Evolutionary conservation across 2,113 vertebrate species (phyloP).

Genomic region (Phaetusa simplex): DNA sequence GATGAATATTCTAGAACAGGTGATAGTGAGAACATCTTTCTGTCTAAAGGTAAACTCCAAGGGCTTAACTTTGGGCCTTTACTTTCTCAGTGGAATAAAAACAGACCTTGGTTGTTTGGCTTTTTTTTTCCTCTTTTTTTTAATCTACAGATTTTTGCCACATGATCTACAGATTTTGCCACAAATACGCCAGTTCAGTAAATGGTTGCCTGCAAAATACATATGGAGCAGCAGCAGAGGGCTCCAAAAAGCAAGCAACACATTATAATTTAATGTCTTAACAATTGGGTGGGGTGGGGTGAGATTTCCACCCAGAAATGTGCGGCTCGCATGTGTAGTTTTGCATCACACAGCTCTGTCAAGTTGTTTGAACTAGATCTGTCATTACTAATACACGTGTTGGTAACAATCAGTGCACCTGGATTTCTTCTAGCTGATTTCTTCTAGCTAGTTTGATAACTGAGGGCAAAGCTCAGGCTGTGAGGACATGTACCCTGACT

Average conservation of each 20-base stretch:
- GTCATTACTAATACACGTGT: background rate
- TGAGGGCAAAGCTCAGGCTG: background rate
- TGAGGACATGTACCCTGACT: background rate
- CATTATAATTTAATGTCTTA: background rate
- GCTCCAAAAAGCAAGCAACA: conserved; percentile 22
- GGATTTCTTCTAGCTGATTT: background rate
- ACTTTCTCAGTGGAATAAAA: background rate
- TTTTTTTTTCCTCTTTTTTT: background rate
- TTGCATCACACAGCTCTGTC: background rate
- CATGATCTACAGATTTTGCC: background rate
- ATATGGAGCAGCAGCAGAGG: conserved; percentile 19
- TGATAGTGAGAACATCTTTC: background rate
- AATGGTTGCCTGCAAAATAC: background rate
- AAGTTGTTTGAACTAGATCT: background rate
- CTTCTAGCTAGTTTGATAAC: background rate
- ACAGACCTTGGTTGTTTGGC: background rate
- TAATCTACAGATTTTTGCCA: background rate
- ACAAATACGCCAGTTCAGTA: background rate
- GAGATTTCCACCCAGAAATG: background rate
- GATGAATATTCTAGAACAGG: background rate
- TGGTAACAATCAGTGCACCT: background rate
- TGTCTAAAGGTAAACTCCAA: background rate
- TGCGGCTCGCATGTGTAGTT: background rate
- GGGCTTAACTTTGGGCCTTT: background rate
- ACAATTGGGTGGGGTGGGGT: background rate